phyloP scores from a whole-genome alignment of 2,113 vertebrate species.

The Romanogobio albipinnatus region DNA sequence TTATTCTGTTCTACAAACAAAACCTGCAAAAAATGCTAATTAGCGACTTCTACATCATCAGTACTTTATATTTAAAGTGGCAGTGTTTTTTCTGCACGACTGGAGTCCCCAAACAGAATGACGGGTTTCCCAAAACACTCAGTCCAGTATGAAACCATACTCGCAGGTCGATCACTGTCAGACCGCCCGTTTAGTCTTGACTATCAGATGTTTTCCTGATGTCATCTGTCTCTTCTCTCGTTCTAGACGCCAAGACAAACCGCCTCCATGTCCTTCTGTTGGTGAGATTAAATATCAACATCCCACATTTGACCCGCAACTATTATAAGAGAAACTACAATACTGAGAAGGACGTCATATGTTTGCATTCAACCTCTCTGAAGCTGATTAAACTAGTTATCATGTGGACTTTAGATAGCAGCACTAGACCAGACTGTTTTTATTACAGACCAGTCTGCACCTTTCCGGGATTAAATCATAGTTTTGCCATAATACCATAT shows the following conservation, averaged over 20 bases:
- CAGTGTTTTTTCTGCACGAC: not conserved
- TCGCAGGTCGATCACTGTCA: not conserved
- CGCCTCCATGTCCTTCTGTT: conserved; percentile 64
- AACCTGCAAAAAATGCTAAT: not conserved
- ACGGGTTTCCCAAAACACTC: not conserved
- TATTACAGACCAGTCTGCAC: not conserved
- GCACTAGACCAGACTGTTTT: conserved; percentile 2
- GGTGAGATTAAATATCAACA: not conserved
- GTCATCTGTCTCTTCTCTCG: conserved; percentile 41
- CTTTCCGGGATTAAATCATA: not conserved
- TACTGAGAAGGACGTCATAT: not conserved
- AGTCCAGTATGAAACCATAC: not conserved
- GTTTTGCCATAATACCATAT: not conserved
- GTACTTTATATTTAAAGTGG: not conserved
- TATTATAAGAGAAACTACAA: not conserved
- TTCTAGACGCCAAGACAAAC: conserved; percentile 72
- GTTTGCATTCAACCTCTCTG: not conserved
- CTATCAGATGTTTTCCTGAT: conserved; percentile 78
- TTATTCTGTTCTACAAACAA: not conserved
- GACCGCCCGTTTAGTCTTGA: conserved; percentile 20
- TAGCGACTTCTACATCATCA: not conserved
- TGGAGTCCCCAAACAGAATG: not conserved
- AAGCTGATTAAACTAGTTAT: conserved; percentile 20
- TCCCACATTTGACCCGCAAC: conserved; percentile 16
- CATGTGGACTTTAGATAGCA: conserved; percentile 14